A percentile compares a stretch with the other conserved stretches of the same genome.
Evolutionary conservation across 2,113 vertebrate genomes (phyloP).

Genomic region (Xyliphius kryptos): DNA sequence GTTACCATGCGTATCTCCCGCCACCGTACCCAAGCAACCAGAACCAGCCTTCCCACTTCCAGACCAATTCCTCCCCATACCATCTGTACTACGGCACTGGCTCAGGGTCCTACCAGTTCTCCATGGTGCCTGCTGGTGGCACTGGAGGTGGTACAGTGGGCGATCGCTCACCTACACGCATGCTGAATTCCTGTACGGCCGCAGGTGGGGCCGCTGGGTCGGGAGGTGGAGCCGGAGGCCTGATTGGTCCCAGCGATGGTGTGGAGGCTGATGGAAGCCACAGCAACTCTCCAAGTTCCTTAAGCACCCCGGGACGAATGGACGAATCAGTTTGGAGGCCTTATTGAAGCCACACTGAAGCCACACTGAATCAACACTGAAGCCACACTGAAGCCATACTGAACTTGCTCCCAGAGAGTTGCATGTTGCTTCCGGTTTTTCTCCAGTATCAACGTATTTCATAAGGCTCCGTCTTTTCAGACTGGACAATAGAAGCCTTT

Average conservation of each 20-base stretch:
- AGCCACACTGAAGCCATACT: too few relatives aligned
- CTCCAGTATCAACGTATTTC: too few relatives aligned
- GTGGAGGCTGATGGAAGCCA: conserved; percentile 95
- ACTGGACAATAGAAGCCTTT: too few relatives aligned
- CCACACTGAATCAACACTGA: too few relatives aligned
- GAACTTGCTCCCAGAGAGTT: too few relatives aligned
- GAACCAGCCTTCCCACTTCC: conserved; percentile 90
- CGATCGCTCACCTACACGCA: conserved; percentile 87
- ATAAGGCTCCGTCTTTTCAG: too few relatives aligned
- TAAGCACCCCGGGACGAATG: conserved; percentile 86
- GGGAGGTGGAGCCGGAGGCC: conserved; percentile 60
- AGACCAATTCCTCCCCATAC: conserved; percentile 89
- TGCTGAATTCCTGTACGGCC: conserved; percentile 87
- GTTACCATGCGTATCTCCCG: conserved; percentile 95
- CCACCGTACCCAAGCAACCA: conserved; percentile 94
- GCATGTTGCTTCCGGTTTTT: too few relatives aligned
- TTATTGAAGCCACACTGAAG: too few relatives aligned
- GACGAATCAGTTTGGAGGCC: conserved; percentile 97
- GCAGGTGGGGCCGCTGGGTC: conserved; percentile 40
- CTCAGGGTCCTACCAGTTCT: conserved; percentile 94
- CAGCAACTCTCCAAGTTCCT: conserved; percentile 90
- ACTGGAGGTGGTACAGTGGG: conserved; percentile 72
- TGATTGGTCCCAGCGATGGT: conserved; percentile 81
- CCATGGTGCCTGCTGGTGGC: conserved; percentile 82
- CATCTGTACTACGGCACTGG: conserved; percentile 94